Conservation (phyloP, 2,888 invertebrate species). For the Sinotaia quadrata region DNA sequence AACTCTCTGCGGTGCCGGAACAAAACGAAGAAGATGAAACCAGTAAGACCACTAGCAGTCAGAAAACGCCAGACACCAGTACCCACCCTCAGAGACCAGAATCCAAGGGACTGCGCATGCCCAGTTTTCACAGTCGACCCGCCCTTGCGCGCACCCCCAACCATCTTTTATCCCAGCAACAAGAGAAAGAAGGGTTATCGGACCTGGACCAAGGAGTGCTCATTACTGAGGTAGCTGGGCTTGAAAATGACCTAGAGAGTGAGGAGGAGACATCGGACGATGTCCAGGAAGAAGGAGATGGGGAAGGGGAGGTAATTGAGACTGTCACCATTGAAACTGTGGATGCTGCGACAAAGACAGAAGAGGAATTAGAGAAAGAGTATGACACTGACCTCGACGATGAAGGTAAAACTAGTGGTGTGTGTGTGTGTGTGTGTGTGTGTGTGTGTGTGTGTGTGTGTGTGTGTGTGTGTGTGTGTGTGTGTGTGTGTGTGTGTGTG, state of each 20-base stretch:
- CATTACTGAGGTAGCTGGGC: conserved; percentile 32
- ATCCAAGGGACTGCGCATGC: conserved; percentile 26
- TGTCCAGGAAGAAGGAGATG: neutral
- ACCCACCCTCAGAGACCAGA: too few relatives aligned
- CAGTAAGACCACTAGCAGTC: too few relatives aligned
- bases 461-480: neutral
- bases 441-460: neutral
- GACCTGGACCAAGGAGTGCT: conserved; percentile 25
- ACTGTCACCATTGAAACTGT: conserved; percentile 14
- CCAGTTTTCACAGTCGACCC: conserved; percentile 17
- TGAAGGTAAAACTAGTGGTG: conserved; percentile 33
- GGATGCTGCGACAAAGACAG: conserved; percentile 21
- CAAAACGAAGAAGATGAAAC: neutral
- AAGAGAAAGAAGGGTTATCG: conserved; percentile 2
- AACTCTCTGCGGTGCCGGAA: neutral
- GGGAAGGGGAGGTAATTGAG: conserved; percentile 3
- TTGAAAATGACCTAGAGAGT: neutral
- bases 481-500: too few relatives aligned
- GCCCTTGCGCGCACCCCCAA: conserved; percentile 29
- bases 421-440: too few relatives aligned
- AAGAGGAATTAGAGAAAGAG: too few relatives aligned
- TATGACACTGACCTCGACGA: conserved; percentile 38
- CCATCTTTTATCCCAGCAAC: neutral
- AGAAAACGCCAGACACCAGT: too few relatives aligned
- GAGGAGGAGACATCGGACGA: conserved; percentile 1